Evolutionary conservation across 2,888 invertebrate species (phyloP).

Genomic region (Drosophila ustulata): DNA sequence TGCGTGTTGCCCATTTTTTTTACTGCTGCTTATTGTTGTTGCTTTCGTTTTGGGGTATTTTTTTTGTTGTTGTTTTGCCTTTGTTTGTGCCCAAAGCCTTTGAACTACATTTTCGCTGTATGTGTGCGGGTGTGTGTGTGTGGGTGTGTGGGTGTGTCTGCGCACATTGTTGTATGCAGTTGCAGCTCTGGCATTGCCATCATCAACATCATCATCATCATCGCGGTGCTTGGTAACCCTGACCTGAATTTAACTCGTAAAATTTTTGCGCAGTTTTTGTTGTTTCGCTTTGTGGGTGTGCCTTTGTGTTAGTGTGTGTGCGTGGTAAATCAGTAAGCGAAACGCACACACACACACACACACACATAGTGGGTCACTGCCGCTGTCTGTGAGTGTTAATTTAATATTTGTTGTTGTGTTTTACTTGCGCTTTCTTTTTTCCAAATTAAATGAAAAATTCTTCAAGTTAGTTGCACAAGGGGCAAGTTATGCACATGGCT

Average conservation of each 20-base stretch:
- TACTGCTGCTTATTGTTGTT: constrained; percentile 21
- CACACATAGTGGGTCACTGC: constrained; percentile 6
- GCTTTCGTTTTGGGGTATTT: constrained; percentile 1
- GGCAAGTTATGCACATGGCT: constrained; percentile 10
- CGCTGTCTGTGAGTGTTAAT: constrained; percentile 57
- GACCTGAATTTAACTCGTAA: constrained; percentile 70
- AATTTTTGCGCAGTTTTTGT: constrained; percentile 56
- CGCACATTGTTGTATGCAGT: constrained; percentile 48
- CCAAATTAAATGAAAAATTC: constrained; percentile 25
- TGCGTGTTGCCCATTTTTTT: constrained; percentile 25
- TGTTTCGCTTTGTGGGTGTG: constrained; percentile 14
- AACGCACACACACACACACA: constrained; percentile 18
- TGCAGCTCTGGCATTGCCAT: constrained; percentile 41
- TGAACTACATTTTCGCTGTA: constrained; percentile 60
- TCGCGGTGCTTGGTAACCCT: constrained; percentile 67
- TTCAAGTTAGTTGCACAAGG: constrained; percentile 21
- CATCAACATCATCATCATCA: constrained; percentile 46
- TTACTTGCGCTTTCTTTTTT: constrained; percentile 7
- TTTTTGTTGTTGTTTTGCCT: constrained; percentile 32
- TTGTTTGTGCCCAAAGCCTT: constrained; percentile 66
- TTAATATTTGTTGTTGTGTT: constrained; percentile 56
- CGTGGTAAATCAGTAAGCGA: neutral
- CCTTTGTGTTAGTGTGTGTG: constrained; percentile 14
- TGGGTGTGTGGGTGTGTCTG: constrained; percentile 43
- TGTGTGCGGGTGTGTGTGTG: constrained; percentile 26